Evolutionary conservation across 1,140 invertebrate species (phyloP).

Genomic region (Neodiprion lecontei): DNA sequence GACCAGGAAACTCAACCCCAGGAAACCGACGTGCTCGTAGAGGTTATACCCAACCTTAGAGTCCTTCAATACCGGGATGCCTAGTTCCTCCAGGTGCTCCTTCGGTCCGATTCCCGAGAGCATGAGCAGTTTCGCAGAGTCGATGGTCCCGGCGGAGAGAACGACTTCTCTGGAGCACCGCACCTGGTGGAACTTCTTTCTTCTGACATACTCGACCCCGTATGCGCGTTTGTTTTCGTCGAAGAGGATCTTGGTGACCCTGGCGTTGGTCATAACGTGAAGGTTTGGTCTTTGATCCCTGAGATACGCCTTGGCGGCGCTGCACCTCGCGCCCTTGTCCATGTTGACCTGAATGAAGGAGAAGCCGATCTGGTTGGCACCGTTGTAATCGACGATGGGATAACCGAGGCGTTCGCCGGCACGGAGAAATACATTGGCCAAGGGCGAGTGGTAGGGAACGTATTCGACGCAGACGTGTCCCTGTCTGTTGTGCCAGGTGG

Average conservation of each 20-base stretch:
- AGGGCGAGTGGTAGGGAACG: slow-evolving; percentile 53
- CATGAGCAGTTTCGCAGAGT: slow-evolving; percentile 75
- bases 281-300: slow-evolving; percentile 69
- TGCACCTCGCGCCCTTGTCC: slow-evolving; percentile 68
- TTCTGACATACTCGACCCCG: slow-evolving; percentile 67
- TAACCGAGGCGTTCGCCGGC: slow-evolving; percentile 66
- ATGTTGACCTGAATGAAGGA: slow-evolving; percentile 74
- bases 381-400: slow-evolving; percentile 64
- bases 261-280: slow-evolving; percentile 70
- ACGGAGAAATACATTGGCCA: slow-evolving; percentile 62
- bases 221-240: slow-evolving; percentile 59
- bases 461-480: slow-evolving; percentile 58
- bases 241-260: slow-evolving; percentile 69
- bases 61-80: slow-evolving; percentile 71
- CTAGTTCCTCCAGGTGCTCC: slow-evolving; percentile 71
- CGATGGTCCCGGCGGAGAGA: slow-evolving; percentile 72
- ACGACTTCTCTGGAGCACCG: slow-evolving; percentile 71
- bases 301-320: slow-evolving; percentile 69
- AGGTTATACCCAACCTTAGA: slow-evolving; percentile 74
- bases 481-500: slow-evolving; percentile 57
- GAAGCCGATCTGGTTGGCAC: slow-evolving; percentile 61
- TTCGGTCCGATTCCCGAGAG: slow-evolving; percentile 77
- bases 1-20: slow-evolving; percentile 68
- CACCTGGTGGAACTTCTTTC: slow-evolving; percentile 56
- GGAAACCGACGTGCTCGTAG: slow-evolving; percentile 77